Evolutionary conservation across 2,888 invertebrate genomes (phyloP).

Genomic region (Melinaea marsaeus): DNA sequence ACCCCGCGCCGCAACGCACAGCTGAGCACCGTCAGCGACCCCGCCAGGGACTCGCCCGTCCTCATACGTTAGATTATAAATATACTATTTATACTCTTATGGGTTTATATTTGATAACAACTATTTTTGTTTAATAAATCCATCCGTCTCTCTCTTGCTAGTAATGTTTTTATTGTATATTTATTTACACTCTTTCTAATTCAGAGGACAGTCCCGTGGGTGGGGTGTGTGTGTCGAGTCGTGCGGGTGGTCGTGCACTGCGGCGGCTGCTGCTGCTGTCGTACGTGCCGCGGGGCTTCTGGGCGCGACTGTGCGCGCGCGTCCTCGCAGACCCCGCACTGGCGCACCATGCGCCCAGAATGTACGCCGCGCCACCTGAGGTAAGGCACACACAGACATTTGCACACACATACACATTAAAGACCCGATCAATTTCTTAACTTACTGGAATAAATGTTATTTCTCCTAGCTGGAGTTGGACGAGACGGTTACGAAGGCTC

Average conservation of each 20-base stretch:
- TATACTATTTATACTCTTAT: neutral
- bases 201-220: constrained; percentile 40
- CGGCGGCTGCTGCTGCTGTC: constrained; percentile 92
- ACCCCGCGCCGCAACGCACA: constrained; percentile 40
- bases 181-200: neutral
- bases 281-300: constrained; percentile 98
- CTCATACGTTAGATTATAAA: constrained; percentile 47
- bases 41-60: constrained; percentile 54
- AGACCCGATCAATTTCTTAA: neutral
- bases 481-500: constrained; percentile 76
- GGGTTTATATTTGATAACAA: too few relatives aligned
- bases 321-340: constrained; percentile 93
- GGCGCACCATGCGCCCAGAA: constrained; percentile 85
- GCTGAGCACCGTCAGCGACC: constrained; percentile 32
- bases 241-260: constrained; percentile 78
- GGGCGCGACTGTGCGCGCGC: constrained; percentile 96
- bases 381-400: constrained; percentile 44
- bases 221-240: constrained; percentile 51
- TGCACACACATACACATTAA: constrained; percentile 1
- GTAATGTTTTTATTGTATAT: neutral
- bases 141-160: neutral
- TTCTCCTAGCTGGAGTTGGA: constrained; percentile 76
- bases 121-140: neutral
- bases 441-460: neutral
- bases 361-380: constrained; percentile 85